phyloP scores from a whole-genome alignment of 2,888 invertebrate genomes.

The Ochropleura leucogaster region DNA sequence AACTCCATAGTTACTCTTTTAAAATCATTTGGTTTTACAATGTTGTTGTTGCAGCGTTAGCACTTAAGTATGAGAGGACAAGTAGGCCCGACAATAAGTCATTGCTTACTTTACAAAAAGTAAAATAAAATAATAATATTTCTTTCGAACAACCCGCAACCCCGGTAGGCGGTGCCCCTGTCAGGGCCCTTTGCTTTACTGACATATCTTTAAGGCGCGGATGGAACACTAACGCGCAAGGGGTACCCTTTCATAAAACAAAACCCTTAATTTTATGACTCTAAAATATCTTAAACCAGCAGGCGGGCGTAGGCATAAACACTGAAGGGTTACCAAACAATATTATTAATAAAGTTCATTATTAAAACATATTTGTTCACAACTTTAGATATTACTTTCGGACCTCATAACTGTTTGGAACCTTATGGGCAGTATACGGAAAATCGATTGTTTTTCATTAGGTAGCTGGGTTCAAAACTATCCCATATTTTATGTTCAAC shows the following conservation, averaged over 20 bases:
- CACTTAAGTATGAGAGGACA: too few species aligned
- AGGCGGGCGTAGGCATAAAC: background rate
- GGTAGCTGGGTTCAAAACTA: background rate
- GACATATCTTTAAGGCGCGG: too few species aligned
- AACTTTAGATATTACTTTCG: conserved; percentile 32
- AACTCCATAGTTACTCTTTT: too few species aligned
- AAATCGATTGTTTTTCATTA: background rate
- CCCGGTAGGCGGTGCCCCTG: too few species aligned
- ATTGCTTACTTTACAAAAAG: too few species aligned
- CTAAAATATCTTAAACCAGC: background rate
- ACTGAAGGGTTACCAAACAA: conserved; percentile 11
- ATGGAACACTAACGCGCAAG: too few species aligned
- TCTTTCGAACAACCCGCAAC: too few species aligned
- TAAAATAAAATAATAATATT: too few species aligned
- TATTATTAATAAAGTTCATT: conserved; percentile 48
- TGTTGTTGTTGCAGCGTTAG: too few species aligned
- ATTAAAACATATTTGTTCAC: conserved; percentile 28
- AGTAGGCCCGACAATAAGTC: too few species aligned
- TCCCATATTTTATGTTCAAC: background rate
- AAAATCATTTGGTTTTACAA: too few species aligned
- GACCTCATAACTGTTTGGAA: conserved; percentile 36
- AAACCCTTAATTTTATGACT: conserved; percentile 2
- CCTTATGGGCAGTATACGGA: background rate
- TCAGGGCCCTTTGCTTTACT: too few species aligned
- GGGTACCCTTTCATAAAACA: background rate